Conservation (phyloP, 37 sponge, comb jelly and placozoan species). For the Bolinopsis microptera region DNA sequence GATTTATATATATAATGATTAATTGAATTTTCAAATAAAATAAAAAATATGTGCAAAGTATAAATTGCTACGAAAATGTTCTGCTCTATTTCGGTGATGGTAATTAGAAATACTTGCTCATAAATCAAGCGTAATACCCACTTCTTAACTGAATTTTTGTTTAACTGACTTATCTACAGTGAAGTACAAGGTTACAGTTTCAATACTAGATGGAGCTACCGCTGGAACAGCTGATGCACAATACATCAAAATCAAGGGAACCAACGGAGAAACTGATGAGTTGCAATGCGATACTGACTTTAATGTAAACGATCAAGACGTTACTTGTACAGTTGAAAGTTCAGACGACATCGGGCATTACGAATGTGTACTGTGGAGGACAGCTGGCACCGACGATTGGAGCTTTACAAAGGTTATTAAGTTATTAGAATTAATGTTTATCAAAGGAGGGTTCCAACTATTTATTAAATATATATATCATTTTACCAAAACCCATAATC, state of each 20-base stretch:
- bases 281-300: background rate
- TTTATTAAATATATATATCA: too few relatives aligned
- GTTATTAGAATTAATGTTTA: too few relatives aligned
- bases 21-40: too few relatives aligned
- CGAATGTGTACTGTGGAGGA: background rate
- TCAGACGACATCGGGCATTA: background rate
- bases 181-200: background rate
- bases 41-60: too few relatives aligned
- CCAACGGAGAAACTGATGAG: background rate
- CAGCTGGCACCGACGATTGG: background rate
- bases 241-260: background rate
- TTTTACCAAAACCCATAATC: too few relatives aligned
- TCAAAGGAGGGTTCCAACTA: too few relatives aligned
- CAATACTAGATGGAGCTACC: background rate
- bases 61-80: too few relatives aligned
- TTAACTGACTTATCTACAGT: background rate
- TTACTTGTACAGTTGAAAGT: background rate
- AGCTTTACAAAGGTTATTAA: background rate
- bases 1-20: too few relatives aligned
- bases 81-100: too few relatives aligned
- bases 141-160: too few relatives aligned
- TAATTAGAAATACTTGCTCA: too few relatives aligned
- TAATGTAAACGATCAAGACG: background rate
- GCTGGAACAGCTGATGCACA: background rate
- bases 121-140: too few relatives aligned